Percentiles rank a stretch among this genome's conserved stretches.
Evolutionary conservation across 2,113 vertebrate genomes (phyloP).

Genomic region (Sinocyclocheilus rhinocerous): DNA sequence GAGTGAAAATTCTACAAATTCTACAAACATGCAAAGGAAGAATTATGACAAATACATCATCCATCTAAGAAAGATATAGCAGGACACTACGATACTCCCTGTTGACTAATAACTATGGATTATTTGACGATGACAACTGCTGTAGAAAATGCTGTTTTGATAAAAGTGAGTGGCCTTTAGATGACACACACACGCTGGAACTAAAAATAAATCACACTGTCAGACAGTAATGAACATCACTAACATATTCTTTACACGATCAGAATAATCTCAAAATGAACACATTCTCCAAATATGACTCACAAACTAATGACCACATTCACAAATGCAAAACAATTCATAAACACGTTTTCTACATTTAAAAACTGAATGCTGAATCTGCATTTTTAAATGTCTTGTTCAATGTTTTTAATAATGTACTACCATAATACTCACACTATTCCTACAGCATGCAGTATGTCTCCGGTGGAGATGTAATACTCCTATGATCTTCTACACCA

Average conservation of each 20-base stretch:
- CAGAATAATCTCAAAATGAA: not conserved
- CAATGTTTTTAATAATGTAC: not conserved
- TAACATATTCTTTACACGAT: not conserved
- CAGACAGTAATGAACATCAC: not conserved
- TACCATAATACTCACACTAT: no score
- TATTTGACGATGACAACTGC: not conserved
- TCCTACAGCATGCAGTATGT: no score
- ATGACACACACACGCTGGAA: not conserved
- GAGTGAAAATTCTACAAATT: no score
- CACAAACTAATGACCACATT: not conserved
- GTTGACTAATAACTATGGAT: not conserved
- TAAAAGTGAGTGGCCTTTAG: not conserved
- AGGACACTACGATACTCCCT: not conserved
- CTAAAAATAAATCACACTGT: not conserved
- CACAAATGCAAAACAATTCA: not conserved
- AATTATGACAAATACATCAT: no score
- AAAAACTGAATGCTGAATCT: no score
- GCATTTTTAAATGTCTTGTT: no score
- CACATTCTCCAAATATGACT: not conserved
- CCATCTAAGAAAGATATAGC: no score
- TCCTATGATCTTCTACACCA: no score
- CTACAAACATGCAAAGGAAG: no score
- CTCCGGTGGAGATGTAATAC: not conserved
- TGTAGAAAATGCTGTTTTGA: not conserved
- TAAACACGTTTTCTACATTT: no score